A percentile compares a stretch with the other conserved stretches of the same genome.
phyloP scores from a whole-genome alignment of 2,113 vertebrate genomes.

The Serinus canaria region DNA sequence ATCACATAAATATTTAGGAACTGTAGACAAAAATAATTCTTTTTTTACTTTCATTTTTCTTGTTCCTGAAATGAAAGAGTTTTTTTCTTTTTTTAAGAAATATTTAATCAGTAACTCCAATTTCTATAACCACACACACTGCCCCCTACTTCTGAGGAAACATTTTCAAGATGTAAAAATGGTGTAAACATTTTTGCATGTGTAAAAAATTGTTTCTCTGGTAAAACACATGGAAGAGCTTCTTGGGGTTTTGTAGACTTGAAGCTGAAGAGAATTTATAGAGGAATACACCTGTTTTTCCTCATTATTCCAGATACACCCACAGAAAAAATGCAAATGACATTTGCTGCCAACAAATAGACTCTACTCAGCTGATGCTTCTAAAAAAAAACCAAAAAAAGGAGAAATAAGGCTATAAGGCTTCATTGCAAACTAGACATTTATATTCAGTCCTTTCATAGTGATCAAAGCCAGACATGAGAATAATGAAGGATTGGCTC shows the following conservation, averaged over 20 bases:
- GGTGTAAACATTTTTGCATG: too few species aligned
- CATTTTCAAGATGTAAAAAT: neutral
- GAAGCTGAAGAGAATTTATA: neutral
- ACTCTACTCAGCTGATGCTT: neutral
- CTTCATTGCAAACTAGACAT: neutral
- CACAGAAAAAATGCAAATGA: neutral
- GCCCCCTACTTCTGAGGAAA: neutral
- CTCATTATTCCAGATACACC: neutral
- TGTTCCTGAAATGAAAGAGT: neutral
- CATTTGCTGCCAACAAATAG: neutral
- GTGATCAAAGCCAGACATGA: neutral
- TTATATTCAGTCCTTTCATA: neutral
- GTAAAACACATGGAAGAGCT: neutral
- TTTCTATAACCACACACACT: neutral
- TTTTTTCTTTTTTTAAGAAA: neutral
- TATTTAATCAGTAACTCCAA: neutral
- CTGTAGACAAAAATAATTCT: neutral
- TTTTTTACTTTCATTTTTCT: neutral
- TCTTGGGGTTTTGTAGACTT: neutral
- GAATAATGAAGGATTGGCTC: neutral
- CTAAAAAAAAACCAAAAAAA: neutral
- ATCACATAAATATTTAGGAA: neutral
- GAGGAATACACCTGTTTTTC: neutral
- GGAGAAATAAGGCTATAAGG: neutral
- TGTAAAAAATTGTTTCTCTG: neutral